Conservation (phyloP, 2,113 vertebrate species). For the Symphodus melops region DNA sequence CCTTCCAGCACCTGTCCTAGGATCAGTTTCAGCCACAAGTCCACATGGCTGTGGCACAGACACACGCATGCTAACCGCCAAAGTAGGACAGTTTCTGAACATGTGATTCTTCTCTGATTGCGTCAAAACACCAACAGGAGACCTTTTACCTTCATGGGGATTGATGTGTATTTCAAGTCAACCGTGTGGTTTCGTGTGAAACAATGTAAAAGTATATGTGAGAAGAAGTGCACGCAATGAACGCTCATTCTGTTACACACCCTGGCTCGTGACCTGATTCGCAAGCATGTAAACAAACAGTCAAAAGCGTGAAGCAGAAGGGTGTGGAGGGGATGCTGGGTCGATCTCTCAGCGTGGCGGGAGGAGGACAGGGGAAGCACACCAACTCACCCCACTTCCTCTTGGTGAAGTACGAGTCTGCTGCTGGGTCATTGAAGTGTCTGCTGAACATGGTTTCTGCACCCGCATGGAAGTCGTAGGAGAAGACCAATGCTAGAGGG, state of each 20-base stretch:
- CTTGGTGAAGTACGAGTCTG: slow-evolving; percentile 97
- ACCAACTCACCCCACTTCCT: slow-evolving; percentile 96
- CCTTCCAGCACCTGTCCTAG: slow-evolving; percentile 63
- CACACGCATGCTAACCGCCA: slow-evolving; percentile 54
- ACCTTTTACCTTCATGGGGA: neutral
- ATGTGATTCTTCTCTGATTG: neutral
- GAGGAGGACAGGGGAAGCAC: neutral
- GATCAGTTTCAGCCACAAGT: slow-evolving; percentile 81
- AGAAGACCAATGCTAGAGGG: slow-evolving; percentile 93
- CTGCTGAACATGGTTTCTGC: slow-evolving; percentile 98
- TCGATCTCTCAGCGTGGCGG: slow-evolving; percentile 28
- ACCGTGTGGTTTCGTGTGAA: neutral
- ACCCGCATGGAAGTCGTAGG: slow-evolving; percentile 98
- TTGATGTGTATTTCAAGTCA: neutral
- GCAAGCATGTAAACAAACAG: slow-evolving; percentile 14
- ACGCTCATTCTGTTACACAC: neutral
- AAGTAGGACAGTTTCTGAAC: slow-evolving; percentile 19
- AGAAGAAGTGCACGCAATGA: neutral
- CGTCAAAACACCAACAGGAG: neutral
- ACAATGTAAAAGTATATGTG: neutral
- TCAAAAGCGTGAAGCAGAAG: slow-evolving; percentile 28
- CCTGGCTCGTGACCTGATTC: slow-evolving; percentile 18
- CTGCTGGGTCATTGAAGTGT: slow-evolving; percentile 97
- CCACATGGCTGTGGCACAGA: slow-evolving; percentile 14
- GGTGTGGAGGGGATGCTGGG: neutral